phyloP scores from a whole-genome alignment of 2,888 invertebrate species.

The Aproaerema taeniolella region DNA sequence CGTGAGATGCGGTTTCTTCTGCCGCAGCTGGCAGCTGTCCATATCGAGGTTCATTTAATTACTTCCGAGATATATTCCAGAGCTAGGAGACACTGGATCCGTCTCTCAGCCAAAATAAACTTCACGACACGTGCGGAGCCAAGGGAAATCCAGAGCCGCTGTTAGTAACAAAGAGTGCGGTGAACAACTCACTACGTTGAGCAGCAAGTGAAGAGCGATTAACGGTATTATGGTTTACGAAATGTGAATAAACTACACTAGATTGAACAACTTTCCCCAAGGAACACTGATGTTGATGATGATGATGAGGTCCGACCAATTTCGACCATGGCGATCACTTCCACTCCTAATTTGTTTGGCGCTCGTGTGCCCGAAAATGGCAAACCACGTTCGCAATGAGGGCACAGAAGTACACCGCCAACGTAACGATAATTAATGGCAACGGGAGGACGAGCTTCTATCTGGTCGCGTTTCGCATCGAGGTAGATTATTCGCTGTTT shows the following conservation, averaged over 20 bases:
- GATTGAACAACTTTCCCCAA: background rate
- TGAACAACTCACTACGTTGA: background rate
- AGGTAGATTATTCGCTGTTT: no score
- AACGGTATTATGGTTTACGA: background rate
- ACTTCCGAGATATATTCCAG: constrained; percentile 32
- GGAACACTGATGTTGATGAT: background rate
- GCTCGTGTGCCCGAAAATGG: no score
- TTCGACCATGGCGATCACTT: background rate
- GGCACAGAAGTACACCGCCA: no score
- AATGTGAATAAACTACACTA: background rate
- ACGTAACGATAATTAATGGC: no score
- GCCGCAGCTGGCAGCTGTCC: constrained; percentile 5
- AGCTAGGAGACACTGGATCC: constrained; percentile 24
- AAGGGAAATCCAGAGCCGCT: constrained; percentile 32
- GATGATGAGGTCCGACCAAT: background rate
- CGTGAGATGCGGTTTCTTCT: background rate
- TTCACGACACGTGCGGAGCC: constrained; percentile 20
- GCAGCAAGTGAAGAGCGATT: background rate
- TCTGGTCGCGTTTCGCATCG: no score
- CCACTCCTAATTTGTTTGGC: background rate
- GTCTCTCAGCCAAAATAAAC: constrained; percentile 25
- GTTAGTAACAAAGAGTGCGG: constrained; percentile 23
- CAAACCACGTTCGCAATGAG: no score
- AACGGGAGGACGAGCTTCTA: no score
- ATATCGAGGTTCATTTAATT: constrained; percentile 26